Conservation (phyloP, 2,113 vertebrate genomes). For the Caranx ignobilis region DNA sequence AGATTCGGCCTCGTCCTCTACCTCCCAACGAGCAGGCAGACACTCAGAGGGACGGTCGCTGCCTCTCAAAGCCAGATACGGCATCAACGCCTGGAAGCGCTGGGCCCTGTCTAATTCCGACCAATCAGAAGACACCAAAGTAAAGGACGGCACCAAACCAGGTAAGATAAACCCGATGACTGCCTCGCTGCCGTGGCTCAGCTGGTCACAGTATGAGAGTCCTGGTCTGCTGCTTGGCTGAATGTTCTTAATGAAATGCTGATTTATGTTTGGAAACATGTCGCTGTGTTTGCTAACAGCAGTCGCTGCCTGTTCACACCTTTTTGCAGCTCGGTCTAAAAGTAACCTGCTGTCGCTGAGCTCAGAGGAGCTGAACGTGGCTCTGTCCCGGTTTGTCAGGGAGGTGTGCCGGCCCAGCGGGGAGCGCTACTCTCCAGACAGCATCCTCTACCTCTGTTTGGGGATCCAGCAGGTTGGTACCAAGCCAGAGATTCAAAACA, state of each 20-base stretch:
- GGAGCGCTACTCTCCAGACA: constrained; percentile 94
- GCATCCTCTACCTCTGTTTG: constrained; percentile 97
- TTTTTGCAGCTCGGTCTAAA: constrained; percentile 87
- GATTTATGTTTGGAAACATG: background rate
- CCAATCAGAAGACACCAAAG: constrained; percentile 82
- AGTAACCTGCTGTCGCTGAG: constrained; percentile 89
- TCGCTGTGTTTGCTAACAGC: constrained; percentile 5
- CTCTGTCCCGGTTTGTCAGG: constrained; percentile 90
- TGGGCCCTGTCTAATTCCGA: constrained; percentile 88
- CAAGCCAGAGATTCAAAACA: background rate
- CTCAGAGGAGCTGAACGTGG: constrained; percentile 87
- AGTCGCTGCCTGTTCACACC: constrained; percentile 53
- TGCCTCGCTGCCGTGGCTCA: too few species aligned
- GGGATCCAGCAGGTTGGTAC: constrained; percentile 96
- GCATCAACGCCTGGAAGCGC: constrained; percentile 94
- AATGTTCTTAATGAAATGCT: background rate
- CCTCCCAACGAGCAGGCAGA: constrained; percentile 72
- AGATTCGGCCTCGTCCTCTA: constrained; percentile 79
- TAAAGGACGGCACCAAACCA: constrained; percentile 84
- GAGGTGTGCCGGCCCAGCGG: constrained; percentile 93
- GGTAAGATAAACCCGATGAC: constrained; percentile 71
- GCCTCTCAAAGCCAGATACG: constrained; percentile 91
- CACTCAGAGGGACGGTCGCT: constrained; percentile 84
- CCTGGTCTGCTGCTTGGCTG: background rate
- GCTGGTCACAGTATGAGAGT: background rate